Percentiles rank a stretch among this genome's conserved stretches.
These are phyloP conservation scores for Plecotus auritus DNA, from an alignment of 2,113 vertebrate species.

Conservation along the genomic window DNA sequence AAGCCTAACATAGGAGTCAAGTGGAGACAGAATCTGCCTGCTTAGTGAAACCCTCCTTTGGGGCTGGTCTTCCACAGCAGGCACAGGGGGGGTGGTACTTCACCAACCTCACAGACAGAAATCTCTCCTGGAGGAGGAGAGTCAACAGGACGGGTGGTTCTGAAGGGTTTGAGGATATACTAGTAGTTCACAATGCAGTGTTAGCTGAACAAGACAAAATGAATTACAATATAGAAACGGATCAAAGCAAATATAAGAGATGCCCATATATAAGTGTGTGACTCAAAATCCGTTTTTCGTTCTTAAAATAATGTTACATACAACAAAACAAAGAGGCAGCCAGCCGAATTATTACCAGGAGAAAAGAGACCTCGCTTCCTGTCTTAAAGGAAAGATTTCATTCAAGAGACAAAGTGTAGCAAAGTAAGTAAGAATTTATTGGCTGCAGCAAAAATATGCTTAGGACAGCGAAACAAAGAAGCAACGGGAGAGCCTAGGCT, in stretches of 20 bases:
- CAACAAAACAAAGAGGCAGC: background rate
- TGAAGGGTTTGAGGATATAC: background rate
- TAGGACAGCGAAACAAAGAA: no score
- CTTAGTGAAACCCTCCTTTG: no score
- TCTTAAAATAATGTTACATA: background rate
- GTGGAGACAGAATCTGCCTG: background rate
- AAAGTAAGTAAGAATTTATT: no score
- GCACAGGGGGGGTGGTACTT: background rate
- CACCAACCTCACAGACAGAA: background rate
- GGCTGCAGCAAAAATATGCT: no score
- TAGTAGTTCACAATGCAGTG: background rate
- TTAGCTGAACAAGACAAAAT: slow-evolving; percentile 8
- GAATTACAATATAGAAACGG: background rate
- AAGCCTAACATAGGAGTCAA: background rate
- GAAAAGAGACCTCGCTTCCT: no score
- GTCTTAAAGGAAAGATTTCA: no score
- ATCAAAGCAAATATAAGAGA: background rate
- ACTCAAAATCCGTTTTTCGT: background rate
- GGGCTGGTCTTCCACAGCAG: background rate
- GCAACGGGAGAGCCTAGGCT: no score
- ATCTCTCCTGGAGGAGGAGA: background rate
- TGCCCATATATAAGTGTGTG: background rate
- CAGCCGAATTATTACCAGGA: background rate
- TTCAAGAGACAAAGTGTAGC: no score
- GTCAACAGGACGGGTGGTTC: background rate